These are phyloP conservation scores for Sitobion miscanthi DNA, from an alignment of 1,140 invertebrate species.

Conservation along the genomic window DNA sequence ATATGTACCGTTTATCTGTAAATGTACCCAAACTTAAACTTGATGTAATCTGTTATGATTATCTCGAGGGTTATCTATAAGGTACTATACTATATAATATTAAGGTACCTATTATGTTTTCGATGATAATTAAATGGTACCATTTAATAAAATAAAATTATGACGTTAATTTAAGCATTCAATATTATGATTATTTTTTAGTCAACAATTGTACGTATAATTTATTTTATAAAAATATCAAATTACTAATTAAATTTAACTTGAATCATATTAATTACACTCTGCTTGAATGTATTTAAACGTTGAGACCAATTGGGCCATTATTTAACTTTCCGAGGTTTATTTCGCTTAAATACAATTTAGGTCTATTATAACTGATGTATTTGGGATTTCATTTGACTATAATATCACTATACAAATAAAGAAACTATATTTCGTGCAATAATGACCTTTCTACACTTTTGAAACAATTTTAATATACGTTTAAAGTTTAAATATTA, in stretches of 20 bases:
- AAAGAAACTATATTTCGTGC: conserved; percentile 21
- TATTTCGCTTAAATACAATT: neutral
- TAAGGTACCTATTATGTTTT: no score
- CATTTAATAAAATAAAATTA: neutral
- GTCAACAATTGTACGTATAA: neutral
- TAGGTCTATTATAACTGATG: conserved; percentile 16
- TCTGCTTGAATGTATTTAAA: neutral
- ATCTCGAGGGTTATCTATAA: no score
- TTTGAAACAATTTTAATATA: conserved; percentile 32
- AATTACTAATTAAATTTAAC: neutral
- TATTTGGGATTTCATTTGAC: conserved; percentile 33
- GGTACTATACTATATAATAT: no score
- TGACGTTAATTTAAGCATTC: neutral
- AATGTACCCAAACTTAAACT: no score
- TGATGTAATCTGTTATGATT: no score
- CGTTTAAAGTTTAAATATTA: neutral
- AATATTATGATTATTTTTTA: neutral
- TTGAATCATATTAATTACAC: neutral
- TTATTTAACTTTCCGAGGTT: conserved; percentile 25
- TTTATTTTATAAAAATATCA: neutral
- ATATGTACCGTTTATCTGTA: no score
- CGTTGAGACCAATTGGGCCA: neutral
- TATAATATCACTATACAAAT: neutral
- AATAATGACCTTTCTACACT: neutral
- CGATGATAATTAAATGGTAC: neutral